These are phyloP conservation scores for Pristionchus entomophagus DNA, from an alignment of 2,888 invertebrate species.

Conservation along the genomic window DNA sequence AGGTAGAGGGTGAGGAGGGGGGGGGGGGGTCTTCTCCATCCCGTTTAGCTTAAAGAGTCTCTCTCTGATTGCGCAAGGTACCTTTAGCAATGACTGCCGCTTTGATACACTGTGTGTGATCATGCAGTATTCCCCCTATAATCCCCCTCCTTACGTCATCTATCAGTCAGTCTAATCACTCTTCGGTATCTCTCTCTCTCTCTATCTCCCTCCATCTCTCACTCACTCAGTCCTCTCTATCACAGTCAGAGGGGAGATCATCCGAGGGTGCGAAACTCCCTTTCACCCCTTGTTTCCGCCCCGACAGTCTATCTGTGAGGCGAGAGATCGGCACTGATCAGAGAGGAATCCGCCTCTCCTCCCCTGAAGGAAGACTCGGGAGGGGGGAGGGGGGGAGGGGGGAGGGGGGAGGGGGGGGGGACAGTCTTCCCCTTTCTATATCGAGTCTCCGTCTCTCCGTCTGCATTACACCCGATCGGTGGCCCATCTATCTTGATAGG, in stretches of 20 bases:
- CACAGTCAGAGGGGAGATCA: not conserved
- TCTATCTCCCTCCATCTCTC: not conserved
- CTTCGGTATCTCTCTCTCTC: slow-evolving; percentile 25
- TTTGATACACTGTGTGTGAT: slow-evolving; percentile 38
- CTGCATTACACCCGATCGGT: slow-evolving; percentile 18
- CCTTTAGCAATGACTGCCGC: slow-evolving; percentile 2
- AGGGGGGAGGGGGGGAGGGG: no score
- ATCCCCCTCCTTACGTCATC: slow-evolving; percentile 19
- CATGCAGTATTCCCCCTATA: slow-evolving; percentile 1
- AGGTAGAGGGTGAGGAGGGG: no score
- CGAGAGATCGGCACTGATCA: slow-evolving; percentile 1
- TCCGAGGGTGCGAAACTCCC: not conserved
- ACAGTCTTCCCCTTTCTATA: not conserved
- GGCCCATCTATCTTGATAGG: slow-evolving; percentile 29
- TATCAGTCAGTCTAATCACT: slow-evolving; percentile 6
- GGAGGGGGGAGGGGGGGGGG: no score
- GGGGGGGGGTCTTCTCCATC: not conserved
- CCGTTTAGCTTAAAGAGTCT: slow-evolving; percentile 23
- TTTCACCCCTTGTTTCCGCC: not conserved
- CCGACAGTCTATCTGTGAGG: not conserved
- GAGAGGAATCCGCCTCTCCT: not conserved
- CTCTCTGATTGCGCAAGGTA: not conserved
- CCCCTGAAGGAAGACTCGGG: no score
- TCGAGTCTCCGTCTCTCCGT: slow-evolving; percentile 5
- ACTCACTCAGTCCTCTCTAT: not conserved